Evolutionary conservation across 2,797 vertebrate genomes (phyloP), one percentile per base, ranked within the genome.

Genomic region (Botia almorhae): DNA sequence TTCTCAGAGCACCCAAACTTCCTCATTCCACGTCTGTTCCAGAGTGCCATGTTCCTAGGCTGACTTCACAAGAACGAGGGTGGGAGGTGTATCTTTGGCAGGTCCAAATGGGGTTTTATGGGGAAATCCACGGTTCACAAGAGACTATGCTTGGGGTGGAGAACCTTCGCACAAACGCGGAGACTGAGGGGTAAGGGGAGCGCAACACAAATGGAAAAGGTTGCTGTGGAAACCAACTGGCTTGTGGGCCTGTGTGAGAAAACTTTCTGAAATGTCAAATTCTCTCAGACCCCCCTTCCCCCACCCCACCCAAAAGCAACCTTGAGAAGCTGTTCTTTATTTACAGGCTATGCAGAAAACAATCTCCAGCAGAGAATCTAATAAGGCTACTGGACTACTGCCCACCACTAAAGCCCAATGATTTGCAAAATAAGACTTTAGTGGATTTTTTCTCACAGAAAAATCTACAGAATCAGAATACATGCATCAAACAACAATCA

Each of bases 101-200:
- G 78, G 33, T 61, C 77, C 36, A 23, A 78, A 14, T 51, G 71
- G 48, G 64, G 39, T 39, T 84, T 80, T 83, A 73, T 51, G 4
- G 71, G 65, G 76, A 74, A 83, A 86, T 70, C 83, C 68, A 84
- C 46, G 43, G 14, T 53, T 29, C 58, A 50, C 17, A 43, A 79
- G 69, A 68, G 50, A 79, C 61, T 17, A 36, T 46, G 60, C n/a
- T 21, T 23, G 56, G 86, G 87, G 89, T 85, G 87, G 89, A 88
- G 85, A 85, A 53, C 48, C 69, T 78, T 78, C 76, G 86, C 83
- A 89, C 92, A 91, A 92, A 93, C 89, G 90, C 90, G 91, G 87
- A 84, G 87, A 90, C 83, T 74, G 81, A 36, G 46, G 85, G 58
- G 61, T 60, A 86, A 23, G 17, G 82, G 51, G 74, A 87, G 80